Base-by-base conservation (phyloP, 92 coral and sea anemone species). In the Epizoanthus illoricatus region DNA sequence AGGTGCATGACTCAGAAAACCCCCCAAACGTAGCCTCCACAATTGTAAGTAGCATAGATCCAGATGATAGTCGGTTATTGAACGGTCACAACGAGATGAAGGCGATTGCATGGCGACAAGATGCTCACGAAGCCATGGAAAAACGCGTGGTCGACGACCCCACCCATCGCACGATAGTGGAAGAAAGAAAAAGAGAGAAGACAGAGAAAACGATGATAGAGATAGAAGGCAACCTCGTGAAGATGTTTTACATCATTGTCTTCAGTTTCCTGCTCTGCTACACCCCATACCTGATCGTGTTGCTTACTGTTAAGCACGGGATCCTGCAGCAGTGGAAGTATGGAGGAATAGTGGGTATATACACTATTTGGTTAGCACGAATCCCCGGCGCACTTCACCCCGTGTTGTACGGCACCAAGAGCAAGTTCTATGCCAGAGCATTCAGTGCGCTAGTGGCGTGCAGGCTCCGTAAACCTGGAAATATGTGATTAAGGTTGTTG, bases 181-280 rank as follows among this genome's bases (percentile, higher is more conserved):
- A 49, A 10, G 56, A 49, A 2, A 49, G 15, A 10, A 49, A 49
- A 49, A 11, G 56, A 49, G 56, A 49, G 56, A 49, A 49, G 11
- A 49, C 56, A 49, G 56, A 49, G 15, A 49, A 49, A 36, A 67
- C 71, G 36, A 17, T 67, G n/a, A 18, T 67, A 2, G 71, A 67
- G 17, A 67, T 67, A 42, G 71, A 67, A 7, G 41, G 41, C 45
- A 67, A 67, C 41, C 49, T 67, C 20, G n/a, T 67, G 19, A 67
- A 67, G 18, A 67, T 67, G 71, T 67, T 67, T 36, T 67, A 67
- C 18, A 67, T 67, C 71, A 67, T 67, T 36, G 49, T 67, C 47
- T 12, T 67, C 19, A 67, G 71, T 67, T 67, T 33, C 41, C 47
- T 67, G 2, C 41, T 67, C 41, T 67, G 71, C 24, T 28, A 67